Evolutionary conservation across 2,113 vertebrate genomes (phyloP).

Genomic region (Cynoglossus semilaevis): DNA sequence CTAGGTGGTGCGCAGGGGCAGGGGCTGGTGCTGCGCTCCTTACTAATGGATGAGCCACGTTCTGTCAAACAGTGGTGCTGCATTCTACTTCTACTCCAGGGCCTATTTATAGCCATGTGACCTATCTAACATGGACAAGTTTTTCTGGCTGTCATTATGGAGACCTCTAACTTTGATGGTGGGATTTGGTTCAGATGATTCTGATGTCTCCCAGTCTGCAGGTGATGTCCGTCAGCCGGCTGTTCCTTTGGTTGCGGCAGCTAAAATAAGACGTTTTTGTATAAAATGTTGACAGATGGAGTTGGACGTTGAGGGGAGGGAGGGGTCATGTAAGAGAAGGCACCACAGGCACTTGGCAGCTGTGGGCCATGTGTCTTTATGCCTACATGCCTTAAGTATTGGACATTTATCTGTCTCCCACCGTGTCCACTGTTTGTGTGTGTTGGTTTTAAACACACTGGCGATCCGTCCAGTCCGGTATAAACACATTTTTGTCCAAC

Average conservation of each 20-base stretch:
- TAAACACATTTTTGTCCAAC: too few relatives aligned
- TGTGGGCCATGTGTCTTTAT: constrained; percentile 58
- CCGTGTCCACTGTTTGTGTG: constrained; percentile 18
- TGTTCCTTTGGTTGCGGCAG: constrained; percentile 15
- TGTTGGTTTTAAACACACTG: too few relatives aligned
- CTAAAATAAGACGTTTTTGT: constrained; percentile 32
- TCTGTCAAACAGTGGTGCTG: constrained; percentile 32
- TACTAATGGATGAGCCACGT: constrained; percentile 55
- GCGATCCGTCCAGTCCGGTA: too few relatives aligned
- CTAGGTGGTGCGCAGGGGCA: constrained; percentile 25
- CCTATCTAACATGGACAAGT: constrained; percentile 57
- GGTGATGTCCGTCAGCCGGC: constrained; percentile 12
- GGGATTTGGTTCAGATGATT: background rate
- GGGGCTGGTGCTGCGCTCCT: constrained; percentile 15
- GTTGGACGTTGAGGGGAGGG: constrained; percentile 33
- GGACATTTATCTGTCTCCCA: constrained; percentile 76
- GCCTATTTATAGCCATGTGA: constrained; percentile 62
- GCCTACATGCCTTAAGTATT: constrained; percentile 75
- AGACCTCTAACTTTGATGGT: constrained; percentile 7
- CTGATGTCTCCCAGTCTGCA: constrained; percentile 16
- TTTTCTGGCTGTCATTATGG: constrained; percentile 13
- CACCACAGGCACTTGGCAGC: constrained; percentile 73
- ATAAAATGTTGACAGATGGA: constrained; percentile 45
- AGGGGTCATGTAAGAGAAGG: constrained; percentile 58
- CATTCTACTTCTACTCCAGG: constrained; percentile 35